A percentile compares a stretch with the other conserved stretches of the same genome.
These are phyloP conservation scores for Drosophila trichaetosa DNA, from an alignment of 2,888 invertebrate genomes.

Conservation along the genomic window DNA sequence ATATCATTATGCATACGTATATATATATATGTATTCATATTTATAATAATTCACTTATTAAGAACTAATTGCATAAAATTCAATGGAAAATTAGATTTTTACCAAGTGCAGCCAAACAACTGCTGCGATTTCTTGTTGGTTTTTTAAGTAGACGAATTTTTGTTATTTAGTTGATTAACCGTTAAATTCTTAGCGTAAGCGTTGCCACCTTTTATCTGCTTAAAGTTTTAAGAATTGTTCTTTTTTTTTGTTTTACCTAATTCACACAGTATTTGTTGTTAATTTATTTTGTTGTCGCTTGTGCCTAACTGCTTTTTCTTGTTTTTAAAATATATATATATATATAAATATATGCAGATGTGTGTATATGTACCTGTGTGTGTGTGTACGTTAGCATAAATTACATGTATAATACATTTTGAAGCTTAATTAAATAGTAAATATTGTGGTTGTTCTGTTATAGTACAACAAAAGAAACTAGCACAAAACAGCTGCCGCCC, in stretches of 20 bases:
- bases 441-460: conserved; percentile 30
- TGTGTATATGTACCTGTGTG: conserved; percentile 19
- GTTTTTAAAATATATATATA: conserved; percentile 10
- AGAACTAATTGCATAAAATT: conserved; percentile 64
- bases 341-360: conserved; percentile 7
- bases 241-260: conserved; percentile 22
- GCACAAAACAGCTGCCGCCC: conserved; percentile 26
- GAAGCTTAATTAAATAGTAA: conserved; percentile 42
- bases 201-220: conserved; percentile 26
- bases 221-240: conserved; percentile 10
- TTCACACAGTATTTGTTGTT: conserved; percentile 39
- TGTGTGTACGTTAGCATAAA: conserved; percentile 57
- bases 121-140: conserved; percentile 7
- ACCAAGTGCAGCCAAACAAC: conserved; percentile 29
- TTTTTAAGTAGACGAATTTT: conserved; percentile 41
- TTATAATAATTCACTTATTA: conserved; percentile 61
- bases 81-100: conserved; percentile 70
- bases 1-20: conserved; percentile 11
- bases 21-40: conserved; percentile 29
- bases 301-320: conserved; percentile 40
- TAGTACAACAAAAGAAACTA: conserved; percentile 5
- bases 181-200: conserved; percentile 10
- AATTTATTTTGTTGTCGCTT: conserved; percentile 40
- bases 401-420: conserved; percentile 73
- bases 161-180: conserved; percentile 12